Percentiles rank a stretch among this genome's conserved stretches.
These are phyloP conservation scores for Halictus rubicundus DNA, from an alignment of 1,140 invertebrate species.

Conservation along the genomic window DNA sequence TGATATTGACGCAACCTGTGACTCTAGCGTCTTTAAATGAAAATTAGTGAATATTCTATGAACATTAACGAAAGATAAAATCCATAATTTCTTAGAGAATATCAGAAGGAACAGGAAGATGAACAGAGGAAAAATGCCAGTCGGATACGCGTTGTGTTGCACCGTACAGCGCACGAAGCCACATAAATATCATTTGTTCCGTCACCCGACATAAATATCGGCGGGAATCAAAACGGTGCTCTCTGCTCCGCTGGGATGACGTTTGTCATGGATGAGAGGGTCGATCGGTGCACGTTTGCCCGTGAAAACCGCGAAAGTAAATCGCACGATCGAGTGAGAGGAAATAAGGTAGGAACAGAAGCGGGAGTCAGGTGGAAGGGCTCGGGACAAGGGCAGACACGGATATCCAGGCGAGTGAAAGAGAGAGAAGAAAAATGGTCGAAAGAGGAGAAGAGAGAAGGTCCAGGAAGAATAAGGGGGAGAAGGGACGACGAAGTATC, in stretches of 20 bases:
- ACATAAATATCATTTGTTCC: no score
- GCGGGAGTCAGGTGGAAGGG: background rate
- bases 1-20: no score
- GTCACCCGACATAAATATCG: no score
- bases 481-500: conserved; percentile 17
- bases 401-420: no score
- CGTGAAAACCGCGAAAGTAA: conserved; percentile 33
- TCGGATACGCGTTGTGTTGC: no score
- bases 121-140: no score
- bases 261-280: background rate
- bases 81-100: no score
- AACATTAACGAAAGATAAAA: no score
- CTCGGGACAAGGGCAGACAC: background rate
- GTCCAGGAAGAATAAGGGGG: background rate
- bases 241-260: background rate
- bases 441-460: background rate
- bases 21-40: no score
- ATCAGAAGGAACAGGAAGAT: no score
- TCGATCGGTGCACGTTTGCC: background rate
- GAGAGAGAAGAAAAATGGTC: background rate
- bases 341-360: background rate
- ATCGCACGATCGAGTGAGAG: conserved; percentile 5
- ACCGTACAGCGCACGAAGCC: no score
- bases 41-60: no score
- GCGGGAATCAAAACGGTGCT: background rate